Evolutionary conservation across 2,888 invertebrate genomes (phyloP).

Genomic region (Brassicogethes aeneus): DNA sequence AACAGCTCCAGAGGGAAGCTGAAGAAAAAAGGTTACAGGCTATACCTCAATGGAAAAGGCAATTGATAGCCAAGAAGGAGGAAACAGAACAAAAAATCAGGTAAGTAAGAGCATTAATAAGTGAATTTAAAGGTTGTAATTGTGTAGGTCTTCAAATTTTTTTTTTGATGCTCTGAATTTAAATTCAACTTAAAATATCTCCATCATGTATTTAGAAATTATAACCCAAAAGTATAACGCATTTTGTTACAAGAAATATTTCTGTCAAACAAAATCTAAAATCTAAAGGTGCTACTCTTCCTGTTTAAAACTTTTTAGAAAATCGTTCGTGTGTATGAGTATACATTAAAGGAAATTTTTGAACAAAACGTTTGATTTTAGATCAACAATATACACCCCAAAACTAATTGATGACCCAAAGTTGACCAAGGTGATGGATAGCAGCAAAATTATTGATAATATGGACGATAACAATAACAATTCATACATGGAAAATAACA

Average conservation of each 20-base stretch:
- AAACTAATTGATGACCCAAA: constrained; percentile 55
- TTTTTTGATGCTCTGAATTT: too few species aligned
- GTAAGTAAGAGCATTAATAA: constrained; percentile 43
- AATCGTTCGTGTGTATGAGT: too few species aligned
- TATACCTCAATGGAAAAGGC: constrained; percentile 92
- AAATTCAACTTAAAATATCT: too few species aligned
- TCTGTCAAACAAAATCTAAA: too few species aligned
- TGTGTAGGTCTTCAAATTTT: too few species aligned
- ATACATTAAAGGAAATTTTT: too few species aligned
- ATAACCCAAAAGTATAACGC: too few species aligned
- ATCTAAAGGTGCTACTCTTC: neutral
- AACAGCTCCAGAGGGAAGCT: constrained; percentile 72
- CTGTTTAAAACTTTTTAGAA: too few species aligned
- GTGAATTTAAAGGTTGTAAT: neutral
- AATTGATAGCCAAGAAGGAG: constrained; percentile 74
- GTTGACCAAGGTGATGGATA: constrained; percentile 37
- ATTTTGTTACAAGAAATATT: too few species aligned
- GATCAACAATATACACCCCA: constrained; percentile 63
- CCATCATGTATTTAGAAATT: too few species aligned
- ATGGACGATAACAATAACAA: constrained; percentile 14
- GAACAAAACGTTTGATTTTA: constrained; percentile 29
- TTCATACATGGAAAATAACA: constrained; percentile 30
- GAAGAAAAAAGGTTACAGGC: constrained; percentile 77
- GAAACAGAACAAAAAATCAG: constrained; percentile 67
- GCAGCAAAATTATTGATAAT: constrained; percentile 19